Evolutionary conservation across 2,113 vertebrate genomes (phyloP).

Genomic region (Pogonocichla stellata): DNA sequence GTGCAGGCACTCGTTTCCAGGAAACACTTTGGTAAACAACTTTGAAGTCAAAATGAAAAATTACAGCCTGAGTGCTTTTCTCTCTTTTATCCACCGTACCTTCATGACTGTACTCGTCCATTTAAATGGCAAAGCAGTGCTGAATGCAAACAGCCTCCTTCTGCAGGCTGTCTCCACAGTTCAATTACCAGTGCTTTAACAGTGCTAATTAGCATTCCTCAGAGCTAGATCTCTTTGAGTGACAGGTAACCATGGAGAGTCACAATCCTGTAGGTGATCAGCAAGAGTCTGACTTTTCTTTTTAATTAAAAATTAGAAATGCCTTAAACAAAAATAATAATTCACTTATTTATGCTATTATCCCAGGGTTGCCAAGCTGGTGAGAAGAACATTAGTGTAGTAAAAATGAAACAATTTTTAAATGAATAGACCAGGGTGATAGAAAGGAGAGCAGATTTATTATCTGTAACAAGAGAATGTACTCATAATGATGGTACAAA

Average conservation of each 20-base stretch:
- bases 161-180: constrained; percentile 58
- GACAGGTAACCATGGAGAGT: constrained; percentile 82
- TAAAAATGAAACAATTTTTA: constrained; percentile 58
- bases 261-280: constrained; percentile 72
- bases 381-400: constrained; percentile 26
- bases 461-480: constrained; percentile 39
- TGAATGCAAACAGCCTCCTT: constrained; percentile 57
- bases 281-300: constrained; percentile 68
- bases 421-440: constrained; percentile 33
- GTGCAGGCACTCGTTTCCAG: not conserved
- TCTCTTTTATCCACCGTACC: constrained; percentile 28
- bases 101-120: constrained; percentile 29
- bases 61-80: constrained; percentile 56
- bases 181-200: constrained; percentile 68
- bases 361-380: constrained; percentile 54
- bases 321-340: constrained; percentile 70
- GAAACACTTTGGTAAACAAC: constrained; percentile 59
- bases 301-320: constrained; percentile 79
- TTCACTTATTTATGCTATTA: constrained; percentile 58
- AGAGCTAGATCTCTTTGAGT: constrained; percentile 72
- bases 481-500: constrained; percentile 44
- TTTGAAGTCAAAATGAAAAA: constrained; percentile 49
- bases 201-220: constrained; percentile 78
- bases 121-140: constrained; percentile 47
- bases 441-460: constrained; percentile 34